A percentile compares a stretch with the other conserved stretches of the same genome.
Evolutionary conservation across 2,888 invertebrate species (phyloP).

Genomic region (Nymphalis urticae): DNA sequence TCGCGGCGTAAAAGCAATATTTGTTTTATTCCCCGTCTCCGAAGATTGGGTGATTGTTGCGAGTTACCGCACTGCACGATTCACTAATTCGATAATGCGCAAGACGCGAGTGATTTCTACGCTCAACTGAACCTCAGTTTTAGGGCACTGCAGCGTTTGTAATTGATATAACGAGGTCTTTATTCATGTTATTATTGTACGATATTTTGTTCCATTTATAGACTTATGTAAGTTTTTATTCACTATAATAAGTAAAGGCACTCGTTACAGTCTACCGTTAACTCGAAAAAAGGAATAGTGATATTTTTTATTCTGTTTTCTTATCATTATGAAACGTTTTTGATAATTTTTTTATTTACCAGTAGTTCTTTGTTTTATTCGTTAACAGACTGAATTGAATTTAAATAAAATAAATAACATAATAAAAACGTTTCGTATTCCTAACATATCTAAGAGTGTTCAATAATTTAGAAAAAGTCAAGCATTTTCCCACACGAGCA

Average conservation of each 20-base stretch:
- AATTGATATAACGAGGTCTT: slow-evolving; percentile 44
- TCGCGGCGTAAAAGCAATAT: slow-evolving; percentile 80
- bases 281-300: too few species aligned
- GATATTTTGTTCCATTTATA: slow-evolving; percentile 6
- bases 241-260: not conserved
- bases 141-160: slow-evolving; percentile 44
- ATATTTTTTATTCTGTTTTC: too few species aligned
- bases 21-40: slow-evolving; percentile 77
- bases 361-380: too few species aligned
- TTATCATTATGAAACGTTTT: too few species aligned
- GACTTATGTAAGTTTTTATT: not conserved
- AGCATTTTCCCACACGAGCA: slow-evolving; percentile 4
- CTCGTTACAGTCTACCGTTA: not conserved
- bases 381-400: too few species aligned
- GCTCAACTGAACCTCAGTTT: slow-evolving; percentile 57
- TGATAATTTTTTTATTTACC: too few species aligned
- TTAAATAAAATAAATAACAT: too few species aligned
- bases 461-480: not conserved
- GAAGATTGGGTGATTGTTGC: slow-evolving; percentile 70
- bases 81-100: slow-evolving; percentile 74
- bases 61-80: slow-evolving; percentile 55
- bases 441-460: not conserved
- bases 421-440: too few species aligned
- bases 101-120: slow-evolving; percentile 60
- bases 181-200: slow-evolving; percentile 20